Evolutionary conservation across 2,797 vertebrate genomes (phyloP).

Genomic region (Australoheros facetus): DNA sequence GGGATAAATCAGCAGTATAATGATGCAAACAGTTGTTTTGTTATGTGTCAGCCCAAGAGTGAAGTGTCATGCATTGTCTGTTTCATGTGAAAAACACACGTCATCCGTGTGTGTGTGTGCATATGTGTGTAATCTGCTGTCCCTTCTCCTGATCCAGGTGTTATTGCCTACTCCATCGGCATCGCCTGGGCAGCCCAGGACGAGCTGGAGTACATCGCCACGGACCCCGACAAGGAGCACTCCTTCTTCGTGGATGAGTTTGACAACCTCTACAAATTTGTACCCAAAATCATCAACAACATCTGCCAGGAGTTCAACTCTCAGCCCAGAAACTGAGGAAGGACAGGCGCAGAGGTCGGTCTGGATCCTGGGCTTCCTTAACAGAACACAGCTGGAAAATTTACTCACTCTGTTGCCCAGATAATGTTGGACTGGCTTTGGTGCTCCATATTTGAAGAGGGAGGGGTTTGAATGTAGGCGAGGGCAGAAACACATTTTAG

Average conservation of each 20-base stretch:
- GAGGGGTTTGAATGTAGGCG: conserved; percentile 34
- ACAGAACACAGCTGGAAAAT: conserved; percentile 51
- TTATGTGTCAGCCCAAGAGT: conserved; percentile 21
- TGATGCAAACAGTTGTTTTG: background rate
- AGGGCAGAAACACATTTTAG: conserved; percentile 23
- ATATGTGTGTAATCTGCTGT: conserved; percentile 26
- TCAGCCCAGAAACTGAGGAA: conserved; percentile 91
- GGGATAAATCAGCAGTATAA: background rate
- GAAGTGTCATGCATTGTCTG: conserved; percentile 15
- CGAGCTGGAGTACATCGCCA: conserved; percentile 95
- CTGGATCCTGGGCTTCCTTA: conserved; percentile 15
- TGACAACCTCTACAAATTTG: conserved; percentile 90
- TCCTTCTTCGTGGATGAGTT: conserved; percentile 98
- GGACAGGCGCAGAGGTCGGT: background rate
- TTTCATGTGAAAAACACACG: conserved; percentile 12
- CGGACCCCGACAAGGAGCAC: conserved; percentile 92
- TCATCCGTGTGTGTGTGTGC: background rate
- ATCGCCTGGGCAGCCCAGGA: conserved; percentile 97
- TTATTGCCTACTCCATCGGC: conserved; percentile 94
- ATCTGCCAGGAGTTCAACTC: conserved; percentile 99
- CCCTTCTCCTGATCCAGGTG: conserved; percentile 78
- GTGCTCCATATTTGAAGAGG: conserved; percentile 38
- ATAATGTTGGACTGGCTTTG: conserved; percentile 55
- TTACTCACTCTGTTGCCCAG: conserved; percentile 51
- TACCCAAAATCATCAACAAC: conserved; percentile 92